Conservation (phyloP, 2,113 vertebrate genomes). For the Sphaerodactylus townsendi region DNA sequence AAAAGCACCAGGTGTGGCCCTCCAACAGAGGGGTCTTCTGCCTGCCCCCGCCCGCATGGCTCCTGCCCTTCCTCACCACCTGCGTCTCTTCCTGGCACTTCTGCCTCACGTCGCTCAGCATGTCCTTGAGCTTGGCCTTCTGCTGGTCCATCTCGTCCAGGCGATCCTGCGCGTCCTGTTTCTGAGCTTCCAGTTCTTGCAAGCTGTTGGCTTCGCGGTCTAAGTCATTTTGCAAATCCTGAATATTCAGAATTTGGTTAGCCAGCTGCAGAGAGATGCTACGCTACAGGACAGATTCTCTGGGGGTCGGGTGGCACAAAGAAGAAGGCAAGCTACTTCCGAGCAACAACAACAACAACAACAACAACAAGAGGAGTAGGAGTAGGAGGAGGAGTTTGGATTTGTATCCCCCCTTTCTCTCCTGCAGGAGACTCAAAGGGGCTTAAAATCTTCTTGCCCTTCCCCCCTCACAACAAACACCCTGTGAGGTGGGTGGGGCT, state of each 20-base stretch:
- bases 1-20: no score
- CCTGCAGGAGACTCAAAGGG: no score
- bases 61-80: slow-evolving; percentile 79
- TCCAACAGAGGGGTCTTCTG: background rate
- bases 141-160: slow-evolving; percentile 98
- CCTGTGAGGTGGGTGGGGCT: no score
- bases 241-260: background rate
- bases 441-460: no score
- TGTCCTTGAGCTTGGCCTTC: slow-evolving; percentile 93
- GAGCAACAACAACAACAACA: background rate
- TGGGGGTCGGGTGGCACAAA: background rate
- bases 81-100: slow-evolving; percentile 97
- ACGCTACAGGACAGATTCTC: background rate
- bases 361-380: no score
- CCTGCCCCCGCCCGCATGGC: background rate
- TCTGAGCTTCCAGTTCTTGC: slow-evolving; percentile 94
- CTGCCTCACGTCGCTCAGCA: slow-evolving; percentile 90
- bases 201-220: slow-evolving; percentile 89
- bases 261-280: no score
- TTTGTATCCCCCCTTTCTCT: no score
- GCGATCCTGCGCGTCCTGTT: slow-evolving; percentile 93
- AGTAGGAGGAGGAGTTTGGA: no score
- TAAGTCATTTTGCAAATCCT: slow-evolving; percentile 96
- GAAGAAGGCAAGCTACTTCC: background rate
- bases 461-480: no score